Evolutionary conservation across 2,888 invertebrate genomes (phyloP), one percentile per base, ranked within the genome.

Genomic region (Gonocerus acuteangulatus): DNA sequence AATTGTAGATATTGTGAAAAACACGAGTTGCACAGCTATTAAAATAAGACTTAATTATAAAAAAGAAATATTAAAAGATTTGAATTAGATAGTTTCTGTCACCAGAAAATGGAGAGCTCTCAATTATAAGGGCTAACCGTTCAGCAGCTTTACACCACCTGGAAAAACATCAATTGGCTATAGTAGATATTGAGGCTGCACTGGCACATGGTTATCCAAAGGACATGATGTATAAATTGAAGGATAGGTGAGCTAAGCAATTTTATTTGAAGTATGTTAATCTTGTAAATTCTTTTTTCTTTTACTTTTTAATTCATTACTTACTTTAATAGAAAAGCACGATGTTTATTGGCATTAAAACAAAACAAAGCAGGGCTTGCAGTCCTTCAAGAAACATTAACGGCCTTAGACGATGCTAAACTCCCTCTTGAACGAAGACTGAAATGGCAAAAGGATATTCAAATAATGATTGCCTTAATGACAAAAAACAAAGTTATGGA

Each of bases 91-190:
- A n/a, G n/a, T n/a, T n/a, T n/a, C n/a, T n/a, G n/a, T n/a, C n/a
- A n/a, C n/a, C 39, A 64, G 64, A 64, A 34, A 52, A 49, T 45
- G 59, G 15, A 2, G 64, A 64, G 34, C 13, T 64, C 11, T 78
- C 87, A 0, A 81, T 89, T 42, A 77, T 87, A 3, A 76, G 86
- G 67, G 89, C 88, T 1, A 92, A 91, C 73, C 81, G 91, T 9
- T 90, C 91, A 27, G 91, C 91, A 0, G 81, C 86, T 0, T 77
- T 89, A 36, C 87, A 85, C 70, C 87, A 89, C 70, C 73, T 89
- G 72, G 77, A 83, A 63, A 80, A 82, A 66, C 83, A 80, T 71
- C 80, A 84, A 65, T 78, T 82, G 48, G 80, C 86, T 0, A 72
- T 92, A 39, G 76, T 79, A 7, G 91, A 92, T 70, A 83, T 87